Conservation (phyloP, 1,140 invertebrate species). For the Rhyzopertha dominica region DNA sequence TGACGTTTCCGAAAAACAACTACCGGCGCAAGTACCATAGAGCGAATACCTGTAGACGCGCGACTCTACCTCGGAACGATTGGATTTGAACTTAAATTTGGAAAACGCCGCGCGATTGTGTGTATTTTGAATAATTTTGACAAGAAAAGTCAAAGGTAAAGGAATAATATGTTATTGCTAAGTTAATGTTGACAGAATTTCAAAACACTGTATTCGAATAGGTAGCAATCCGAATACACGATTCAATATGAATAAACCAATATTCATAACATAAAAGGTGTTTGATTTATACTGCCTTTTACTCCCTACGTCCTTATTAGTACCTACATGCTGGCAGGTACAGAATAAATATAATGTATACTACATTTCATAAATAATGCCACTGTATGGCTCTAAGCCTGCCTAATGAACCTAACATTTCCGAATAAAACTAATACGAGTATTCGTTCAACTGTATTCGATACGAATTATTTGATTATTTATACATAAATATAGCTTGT, state of each 20-base stretch:
- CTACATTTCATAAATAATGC: conserved; percentile 20
- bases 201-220: conserved; percentile 7
- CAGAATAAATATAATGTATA: conserved; percentile 31
- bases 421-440: too few species aligned
- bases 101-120: conserved; percentile 15
- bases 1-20: too few species aligned
- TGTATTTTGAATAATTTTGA: conserved; percentile 6
- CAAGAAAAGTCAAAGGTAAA: too few species aligned
- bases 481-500: background rate
- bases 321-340: conserved; percentile 28
- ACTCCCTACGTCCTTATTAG: conserved; percentile 32
- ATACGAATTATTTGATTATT: conserved; percentile 5
- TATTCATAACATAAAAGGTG: conserved; percentile 13
- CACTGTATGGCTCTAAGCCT: conserved; percentile 24
- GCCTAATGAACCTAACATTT: conserved; percentile 13
- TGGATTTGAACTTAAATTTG: too few species aligned
- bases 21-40: too few species aligned
- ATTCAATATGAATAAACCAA: conserved; percentile 3
- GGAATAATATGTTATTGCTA: too few species aligned
- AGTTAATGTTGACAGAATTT: too few species aligned
- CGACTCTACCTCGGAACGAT: too few species aligned
- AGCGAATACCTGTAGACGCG: too few species aligned
- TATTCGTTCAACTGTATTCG: conserved; percentile 1
- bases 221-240: background rate
- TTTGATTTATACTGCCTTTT: conserved; percentile 19